Conservation (phyloP, 2,888 invertebrate species). For the Geophilus truncorum region DNA sequence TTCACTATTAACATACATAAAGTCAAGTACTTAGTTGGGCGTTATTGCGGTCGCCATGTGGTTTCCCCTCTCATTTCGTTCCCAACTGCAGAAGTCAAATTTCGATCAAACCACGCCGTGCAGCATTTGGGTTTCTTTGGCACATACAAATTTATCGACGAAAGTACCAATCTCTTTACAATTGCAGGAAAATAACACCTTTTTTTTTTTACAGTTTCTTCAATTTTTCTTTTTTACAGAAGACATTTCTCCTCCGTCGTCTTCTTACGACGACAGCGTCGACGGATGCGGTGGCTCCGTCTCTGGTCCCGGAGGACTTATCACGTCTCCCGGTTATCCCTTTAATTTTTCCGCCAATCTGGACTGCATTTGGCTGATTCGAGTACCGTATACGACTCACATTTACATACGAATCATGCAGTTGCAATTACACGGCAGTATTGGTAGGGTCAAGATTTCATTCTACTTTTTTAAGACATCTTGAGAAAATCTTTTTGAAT, state of each 20-base stretch:
- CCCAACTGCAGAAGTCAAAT: slow-evolving; percentile 45
- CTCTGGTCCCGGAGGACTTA: slow-evolving; percentile 46
- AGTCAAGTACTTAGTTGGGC: slow-evolving; percentile 42
- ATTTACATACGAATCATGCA: slow-evolving; percentile 50
- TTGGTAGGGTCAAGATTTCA: slow-evolving; percentile 42
- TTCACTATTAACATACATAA: slow-evolving; percentile 44
- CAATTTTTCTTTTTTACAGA: slow-evolving; percentile 38
- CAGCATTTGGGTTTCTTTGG: slow-evolving; percentile 45
- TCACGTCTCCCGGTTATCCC: slow-evolving; percentile 50
- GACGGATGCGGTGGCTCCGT: slow-evolving; percentile 44
- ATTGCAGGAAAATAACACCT: too few relatives aligned
- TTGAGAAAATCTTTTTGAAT: too few relatives aligned
- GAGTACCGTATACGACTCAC: slow-evolving; percentile 47
- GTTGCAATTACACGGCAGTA: slow-evolving; percentile 47
- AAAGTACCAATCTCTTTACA: slow-evolving; percentile 44
- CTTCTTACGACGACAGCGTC: slow-evolving; percentile 36
- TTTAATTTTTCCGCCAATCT: slow-evolving; percentile 47
- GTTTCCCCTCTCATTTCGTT: slow-evolving; percentile 44
- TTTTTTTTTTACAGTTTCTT: not conserved
- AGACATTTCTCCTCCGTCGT: slow-evolving; percentile 41
- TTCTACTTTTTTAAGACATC: too few relatives aligned
- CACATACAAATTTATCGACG: slow-evolving; percentile 45
- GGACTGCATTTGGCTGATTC: slow-evolving; percentile 51
- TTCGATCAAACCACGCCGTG: slow-evolving; percentile 45
- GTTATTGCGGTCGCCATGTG: slow-evolving; percentile 45